Base-by-base conservation (phyloP, 2,888 invertebrate genomes). In the Neuroscelio doddi region DNA sequence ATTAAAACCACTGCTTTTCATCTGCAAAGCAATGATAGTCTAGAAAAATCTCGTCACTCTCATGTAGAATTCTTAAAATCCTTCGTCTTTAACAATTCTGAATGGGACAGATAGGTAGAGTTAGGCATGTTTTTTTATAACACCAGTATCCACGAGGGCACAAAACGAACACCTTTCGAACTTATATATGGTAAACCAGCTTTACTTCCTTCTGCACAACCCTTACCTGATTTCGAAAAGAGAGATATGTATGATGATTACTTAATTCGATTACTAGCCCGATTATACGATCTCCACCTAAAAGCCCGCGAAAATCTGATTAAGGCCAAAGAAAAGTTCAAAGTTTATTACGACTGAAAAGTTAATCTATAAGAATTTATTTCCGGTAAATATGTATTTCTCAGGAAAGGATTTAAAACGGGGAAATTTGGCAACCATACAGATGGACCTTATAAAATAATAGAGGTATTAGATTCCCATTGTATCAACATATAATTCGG, bases 51-150 rank as follows among this genome's bases (percentile, higher is more conserved):
- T 0, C 73, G 69, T 29, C 58, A 62, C 15, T 53, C n/a, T n/a
- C n/a, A n/a, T n/a, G n/a, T n/a, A n/a, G n/a, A n/a, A n/a, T n/a
- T n/a, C n/a, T n/a, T n/a, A n/a, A 63, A 66, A 49, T 52, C 65
- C n/a, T 72, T 64, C 17, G 38, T 57, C 1, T 14, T 10, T 4
- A 44, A 41, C 5, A 53, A 67, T 8, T 0, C 32, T 0, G 50
- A 72, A 14, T 72, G 69, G 69, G 67, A 71, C 12, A 44, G 61
- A 14, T 69, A 69, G 67, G 1, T 70, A 1, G 63, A 67, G 15
- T 14, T 66, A n/a, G n/a, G n/a, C n/a, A n/a, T n/a, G n/a, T n/a
- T n/a, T n/a, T n/a, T n/a, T n/a, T n/a, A n/a, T n/a, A 1, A 69
- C 8, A 68, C 65, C 0, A 57, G 63, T 26, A 34, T 50, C 0